These are phyloP conservation scores for Athene cunicularia DNA, from an alignment of 2,113 vertebrate genomes.

Conservation along the genomic window DNA sequence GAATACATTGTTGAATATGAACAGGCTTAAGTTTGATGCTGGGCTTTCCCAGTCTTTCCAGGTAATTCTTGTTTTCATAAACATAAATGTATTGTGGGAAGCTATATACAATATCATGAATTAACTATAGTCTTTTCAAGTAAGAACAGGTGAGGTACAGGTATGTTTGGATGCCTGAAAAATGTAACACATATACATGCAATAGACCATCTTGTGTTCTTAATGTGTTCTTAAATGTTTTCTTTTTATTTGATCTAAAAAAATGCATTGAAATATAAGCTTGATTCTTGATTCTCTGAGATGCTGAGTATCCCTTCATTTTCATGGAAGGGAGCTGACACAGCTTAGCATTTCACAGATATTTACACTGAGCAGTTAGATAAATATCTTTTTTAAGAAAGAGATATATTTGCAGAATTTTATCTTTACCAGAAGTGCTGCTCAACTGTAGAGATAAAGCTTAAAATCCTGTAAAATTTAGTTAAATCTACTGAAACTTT, in stretches of 20 bases:
- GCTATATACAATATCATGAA: background rate
- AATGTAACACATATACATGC: background rate
- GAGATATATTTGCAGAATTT: background rate
- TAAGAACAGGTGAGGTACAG: background rate
- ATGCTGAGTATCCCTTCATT: background rate
- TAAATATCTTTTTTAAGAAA: background rate
- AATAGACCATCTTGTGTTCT: background rate
- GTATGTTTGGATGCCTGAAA: background rate
- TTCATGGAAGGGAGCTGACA: background rate
- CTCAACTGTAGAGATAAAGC: background rate
- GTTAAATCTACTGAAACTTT: background rate
- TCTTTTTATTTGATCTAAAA: background rate
- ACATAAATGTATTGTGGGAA: background rate
- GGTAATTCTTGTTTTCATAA: conserved; percentile 22
- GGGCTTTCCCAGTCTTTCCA: background rate
- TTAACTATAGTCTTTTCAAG: conserved; percentile 24
- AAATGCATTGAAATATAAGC: background rate
- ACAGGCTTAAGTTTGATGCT: background rate
- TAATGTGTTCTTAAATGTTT: background rate
- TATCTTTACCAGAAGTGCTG: background rate
- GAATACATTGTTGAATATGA: background rate
- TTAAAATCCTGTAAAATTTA: background rate
- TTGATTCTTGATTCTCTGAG: background rate
- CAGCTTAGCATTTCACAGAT: background rate
- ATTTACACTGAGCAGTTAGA: background rate